phyloP scores from a whole-genome alignment of 2,888 invertebrate genomes.

The Seira musarum region DNA sequence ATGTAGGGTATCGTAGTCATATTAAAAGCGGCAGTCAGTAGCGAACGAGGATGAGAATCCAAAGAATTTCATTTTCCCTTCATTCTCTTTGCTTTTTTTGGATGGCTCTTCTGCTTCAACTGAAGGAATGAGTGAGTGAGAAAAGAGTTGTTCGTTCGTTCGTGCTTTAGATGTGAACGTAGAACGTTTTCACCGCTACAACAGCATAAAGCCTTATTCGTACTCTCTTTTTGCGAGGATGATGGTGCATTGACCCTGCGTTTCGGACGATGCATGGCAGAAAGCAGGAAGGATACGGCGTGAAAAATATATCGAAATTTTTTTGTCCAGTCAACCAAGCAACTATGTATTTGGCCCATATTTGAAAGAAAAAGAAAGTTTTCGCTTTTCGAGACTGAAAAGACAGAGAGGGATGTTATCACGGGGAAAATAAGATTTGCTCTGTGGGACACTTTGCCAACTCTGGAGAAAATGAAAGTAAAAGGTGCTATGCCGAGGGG shows the following conservation, averaged over 20 bases:
- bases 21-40: neutral
- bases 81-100: constrained; percentile 24
- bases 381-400: neutral
- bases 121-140: constrained; percentile 24
- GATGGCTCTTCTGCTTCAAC: constrained; percentile 21
- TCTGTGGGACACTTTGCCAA: neutral
- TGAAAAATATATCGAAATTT: constrained; percentile 43
- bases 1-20: neutral
- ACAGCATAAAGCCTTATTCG: neutral
- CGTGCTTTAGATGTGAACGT: neutral
- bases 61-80: constrained; percentile 49
- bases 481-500: neutral
- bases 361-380: constrained; percentile 6
- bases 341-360: constrained; percentile 2
- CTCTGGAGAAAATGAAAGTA: neutral
- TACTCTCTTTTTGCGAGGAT: constrained; percentile 13
- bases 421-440: neutral
- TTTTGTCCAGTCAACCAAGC: constrained; percentile 38
- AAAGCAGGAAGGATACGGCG: constrained; percentile 54
- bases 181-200: neutral
- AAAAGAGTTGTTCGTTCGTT: constrained; percentile 20
- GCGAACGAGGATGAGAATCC: constrained; percentile 32
- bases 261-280: constrained; percentile 19
- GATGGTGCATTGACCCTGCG: constrained; percentile 61
- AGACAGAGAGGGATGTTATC: neutral